Percentiles rank a stretch among this genome's conserved stretches.
Conservation (phyloP, 2,797 vertebrate species). For the Taenioides sp. region DNA sequence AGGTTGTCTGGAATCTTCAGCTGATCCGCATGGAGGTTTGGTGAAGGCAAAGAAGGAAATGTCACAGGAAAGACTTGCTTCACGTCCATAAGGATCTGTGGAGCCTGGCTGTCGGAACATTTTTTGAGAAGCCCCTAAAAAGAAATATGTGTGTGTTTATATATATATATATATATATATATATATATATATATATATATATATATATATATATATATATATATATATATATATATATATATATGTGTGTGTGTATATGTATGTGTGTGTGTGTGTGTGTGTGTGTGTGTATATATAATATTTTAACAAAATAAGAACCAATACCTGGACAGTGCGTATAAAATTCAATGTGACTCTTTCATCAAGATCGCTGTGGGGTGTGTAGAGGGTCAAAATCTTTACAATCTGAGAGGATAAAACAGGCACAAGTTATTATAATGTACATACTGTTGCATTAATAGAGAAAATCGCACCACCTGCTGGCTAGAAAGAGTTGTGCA, state of each 20-base stretch:
- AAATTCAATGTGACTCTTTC: conserved; percentile 81
- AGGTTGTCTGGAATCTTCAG: conserved; percentile 78
- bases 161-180: too few relatives aligned
- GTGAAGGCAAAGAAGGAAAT: conserved; percentile 68
- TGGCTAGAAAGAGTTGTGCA: conserved; percentile 78
- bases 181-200: too few relatives aligned
- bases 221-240: too few relatives aligned
- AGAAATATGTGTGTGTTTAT: too few relatives aligned
- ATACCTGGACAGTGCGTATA: conserved; percentile 80
- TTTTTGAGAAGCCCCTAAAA: conserved; percentile 72
- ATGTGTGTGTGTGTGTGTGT: too few relatives aligned
- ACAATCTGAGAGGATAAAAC: conserved; percentile 70
- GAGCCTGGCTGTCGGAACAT: conserved; percentile 48
- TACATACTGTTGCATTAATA: neutral
- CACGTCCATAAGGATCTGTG: conserved; percentile 79
- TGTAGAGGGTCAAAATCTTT: conserved; percentile 82
- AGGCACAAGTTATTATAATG: neutral
- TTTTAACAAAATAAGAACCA: neutral
- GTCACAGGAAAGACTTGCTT: conserved; percentile 79
- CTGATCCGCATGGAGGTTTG: conserved; percentile 56
- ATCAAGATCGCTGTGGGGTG: conserved; percentile 76
- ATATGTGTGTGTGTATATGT: too few relatives aligned
- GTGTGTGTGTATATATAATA: too few relatives aligned
- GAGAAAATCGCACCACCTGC: conserved; percentile 66
- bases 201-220: too few relatives aligned